phyloP scores from a whole-genome alignment of 2,797 vertebrate genomes.

The Phoxinus dragarum region DNA sequence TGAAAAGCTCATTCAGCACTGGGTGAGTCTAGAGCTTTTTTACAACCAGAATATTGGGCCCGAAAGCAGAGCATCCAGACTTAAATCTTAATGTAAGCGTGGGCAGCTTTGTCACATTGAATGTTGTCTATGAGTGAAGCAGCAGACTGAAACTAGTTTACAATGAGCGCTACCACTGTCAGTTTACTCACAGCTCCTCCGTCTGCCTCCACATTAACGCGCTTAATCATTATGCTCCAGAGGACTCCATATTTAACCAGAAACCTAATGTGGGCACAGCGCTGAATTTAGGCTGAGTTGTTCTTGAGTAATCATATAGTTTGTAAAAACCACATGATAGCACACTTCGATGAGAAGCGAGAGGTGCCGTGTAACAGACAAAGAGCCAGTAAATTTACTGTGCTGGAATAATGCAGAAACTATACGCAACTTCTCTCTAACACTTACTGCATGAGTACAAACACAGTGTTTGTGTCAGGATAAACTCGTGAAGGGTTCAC shows the following conservation, averaged over 20 bases:
- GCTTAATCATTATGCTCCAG: slow-evolving; percentile 32
- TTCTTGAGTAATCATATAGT: not conserved
- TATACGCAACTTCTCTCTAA: not conserved
- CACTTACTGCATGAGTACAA: slow-evolving; percentile 1
- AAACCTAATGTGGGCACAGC: slow-evolving; percentile 23
- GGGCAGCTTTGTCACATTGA: slow-evolving; percentile 37
- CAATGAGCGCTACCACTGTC: slow-evolving; percentile 10
- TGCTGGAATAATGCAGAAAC: not conserved
- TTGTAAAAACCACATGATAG: not conserved
- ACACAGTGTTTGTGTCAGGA: not conserved
- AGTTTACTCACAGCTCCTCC: slow-evolving; percentile 41
- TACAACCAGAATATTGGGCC: slow-evolving; percentile 1
- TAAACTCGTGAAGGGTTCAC: not conserved
- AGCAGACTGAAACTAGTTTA: slow-evolving; percentile 37
- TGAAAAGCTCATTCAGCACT: not conserved
- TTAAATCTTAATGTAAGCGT: slow-evolving; percentile 19
- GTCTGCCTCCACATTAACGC: slow-evolving; percentile 18
- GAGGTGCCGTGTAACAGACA: not conserved
- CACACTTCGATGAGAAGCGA: not conserved
- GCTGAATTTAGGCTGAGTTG: not conserved
- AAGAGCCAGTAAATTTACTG: not conserved
- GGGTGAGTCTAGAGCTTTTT: not conserved
- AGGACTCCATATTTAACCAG: slow-evolving; percentile 37
- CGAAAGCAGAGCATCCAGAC: not conserved
- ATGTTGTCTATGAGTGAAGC: slow-evolving; percentile 32